phyloP scores from a whole-genome alignment of 2,888 invertebrate genomes.

The Limnephilus lunatus region DNA sequence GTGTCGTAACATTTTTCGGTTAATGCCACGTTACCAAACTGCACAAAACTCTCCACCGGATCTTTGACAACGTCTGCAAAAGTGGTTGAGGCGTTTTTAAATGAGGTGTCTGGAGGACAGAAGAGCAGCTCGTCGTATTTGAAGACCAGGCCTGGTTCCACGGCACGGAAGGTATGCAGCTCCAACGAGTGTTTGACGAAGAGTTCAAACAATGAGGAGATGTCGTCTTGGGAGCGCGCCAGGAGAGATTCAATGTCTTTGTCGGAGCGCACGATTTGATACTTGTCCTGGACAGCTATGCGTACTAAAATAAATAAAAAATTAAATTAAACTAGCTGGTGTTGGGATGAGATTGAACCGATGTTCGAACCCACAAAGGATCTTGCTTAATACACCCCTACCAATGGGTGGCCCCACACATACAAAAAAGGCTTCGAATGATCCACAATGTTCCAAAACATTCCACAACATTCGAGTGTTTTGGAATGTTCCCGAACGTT shows the following conservation, averaged over 20 bases:
- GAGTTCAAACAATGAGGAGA: constrained; percentile 81
- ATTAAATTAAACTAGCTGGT: too few relatives aligned
- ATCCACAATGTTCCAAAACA: too few relatives aligned
- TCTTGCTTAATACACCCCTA: too few relatives aligned
- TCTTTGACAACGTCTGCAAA: constrained; percentile 1
- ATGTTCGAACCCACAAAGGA: too few relatives aligned
- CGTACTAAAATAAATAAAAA: constrained; percentile 81
- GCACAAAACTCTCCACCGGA: background rate
- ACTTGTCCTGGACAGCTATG: constrained; percentile 76
- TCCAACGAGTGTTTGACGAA: constrained; percentile 81
- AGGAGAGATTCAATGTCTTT: constrained; percentile 80
- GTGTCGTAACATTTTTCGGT: constrained; percentile 65
- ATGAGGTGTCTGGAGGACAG: constrained; percentile 63
- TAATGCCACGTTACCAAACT: constrained; percentile 58
- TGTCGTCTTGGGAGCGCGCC: constrained; percentile 71
- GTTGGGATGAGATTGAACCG: too few relatives aligned
- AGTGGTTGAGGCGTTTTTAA: constrained; percentile 54
- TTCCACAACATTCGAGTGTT: too few relatives aligned
- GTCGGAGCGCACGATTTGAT: constrained; percentile 82
- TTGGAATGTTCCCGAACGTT: too few relatives aligned
- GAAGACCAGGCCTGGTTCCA: constrained; percentile 84
- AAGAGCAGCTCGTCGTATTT: constrained; percentile 66
- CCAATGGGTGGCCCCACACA: too few relatives aligned
- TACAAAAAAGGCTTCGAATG: too few relatives aligned
- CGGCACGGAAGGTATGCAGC: constrained; percentile 86